Conservation (phyloP, 2,797 vertebrate species). For the Australoheros facetus region DNA sequence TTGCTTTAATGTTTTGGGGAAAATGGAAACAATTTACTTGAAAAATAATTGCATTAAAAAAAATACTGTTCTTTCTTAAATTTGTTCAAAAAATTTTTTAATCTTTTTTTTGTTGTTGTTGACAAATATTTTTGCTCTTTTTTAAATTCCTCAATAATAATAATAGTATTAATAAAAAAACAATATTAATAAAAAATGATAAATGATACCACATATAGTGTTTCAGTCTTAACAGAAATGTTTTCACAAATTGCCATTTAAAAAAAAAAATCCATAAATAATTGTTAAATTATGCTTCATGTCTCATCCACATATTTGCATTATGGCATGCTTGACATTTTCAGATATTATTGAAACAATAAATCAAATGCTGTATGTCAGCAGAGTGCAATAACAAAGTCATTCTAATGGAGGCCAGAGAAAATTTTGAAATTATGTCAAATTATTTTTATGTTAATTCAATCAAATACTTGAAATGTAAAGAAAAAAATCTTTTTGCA, state of each 20-base stretch:
- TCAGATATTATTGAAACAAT: slow-evolving; percentile 68
- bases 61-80: background rate
- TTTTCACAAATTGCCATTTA: slow-evolving; percentile 41
- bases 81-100: background rate
- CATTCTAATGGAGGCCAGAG: slow-evolving; percentile 24
- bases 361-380: slow-evolving; percentile 54
- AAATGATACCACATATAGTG: background rate
- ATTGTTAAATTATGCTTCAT: slow-evolving; percentile 49
- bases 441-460: slow-evolving; percentile 49
- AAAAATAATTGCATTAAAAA: background rate
- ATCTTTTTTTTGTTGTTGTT: background rate
- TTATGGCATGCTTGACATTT: slow-evolving; percentile 69
- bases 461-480: slow-evolving; percentile 43
- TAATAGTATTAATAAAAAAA: background rate
- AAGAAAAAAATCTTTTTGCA: slow-evolving; percentile 51
- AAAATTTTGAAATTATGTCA: slow-evolving; percentile 27
- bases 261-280: slow-evolving; percentile 30
- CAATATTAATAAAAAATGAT: too few relatives aligned
- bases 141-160: background rate
- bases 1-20: background rate
- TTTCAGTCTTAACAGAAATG: background rate
- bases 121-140: background rate
- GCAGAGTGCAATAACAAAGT: slow-evolving; percentile 36
- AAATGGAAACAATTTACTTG: background rate
- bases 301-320: slow-evolving; percentile 47